These are phyloP conservation scores for Umimayanthus kanabou DNA, from an alignment of 92 coral and sea anemone species.

Conservation along the genomic window DNA sequence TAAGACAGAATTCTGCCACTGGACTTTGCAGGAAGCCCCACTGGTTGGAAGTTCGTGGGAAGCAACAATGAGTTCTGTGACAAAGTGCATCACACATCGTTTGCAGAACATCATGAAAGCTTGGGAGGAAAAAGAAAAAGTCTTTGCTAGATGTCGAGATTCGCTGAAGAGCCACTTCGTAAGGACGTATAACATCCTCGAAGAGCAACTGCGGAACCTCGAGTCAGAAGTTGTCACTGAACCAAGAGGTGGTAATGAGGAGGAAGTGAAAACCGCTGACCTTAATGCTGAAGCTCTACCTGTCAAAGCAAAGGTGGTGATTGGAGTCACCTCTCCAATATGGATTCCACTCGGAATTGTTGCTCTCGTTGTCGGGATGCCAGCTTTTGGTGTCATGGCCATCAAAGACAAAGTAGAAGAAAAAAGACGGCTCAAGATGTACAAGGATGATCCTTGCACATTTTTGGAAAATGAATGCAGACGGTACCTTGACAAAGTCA, in stretches of 20 bases:
- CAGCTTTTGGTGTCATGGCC: conserved; percentile 37
- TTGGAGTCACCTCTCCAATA: conserved; percentile 44
- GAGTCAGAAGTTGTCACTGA: neutral
- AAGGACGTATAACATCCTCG: neutral
- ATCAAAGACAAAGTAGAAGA: conserved; percentile 45
- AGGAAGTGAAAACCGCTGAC: neutral
- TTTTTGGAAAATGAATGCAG: conserved; percentile 38
- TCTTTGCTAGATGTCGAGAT: neutral
- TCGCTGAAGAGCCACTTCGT: conserved; percentile 1
- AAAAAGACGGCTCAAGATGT: conserved; percentile 6
- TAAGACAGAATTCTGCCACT: conserved; percentile 1
- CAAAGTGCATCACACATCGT: conserved; percentile 20
- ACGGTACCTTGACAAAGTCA: conserved; percentile 15
- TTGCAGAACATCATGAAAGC: neutral
- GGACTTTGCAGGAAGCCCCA: conserved; percentile 24
- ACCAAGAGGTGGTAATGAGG: neutral
- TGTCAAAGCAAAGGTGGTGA: neutral
- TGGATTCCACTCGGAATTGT: conserved; percentile 65
- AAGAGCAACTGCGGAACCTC: neutral
- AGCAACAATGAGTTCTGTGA: neutral
- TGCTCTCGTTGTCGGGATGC: conserved; percentile 44
- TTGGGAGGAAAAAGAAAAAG: conserved; percentile 31
- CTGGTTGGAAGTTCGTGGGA: conserved; percentile 6
- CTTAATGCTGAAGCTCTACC: neutral
- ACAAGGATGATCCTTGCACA: conserved; percentile 35